phyloP scores from a whole-genome alignment of 2,113 vertebrate species.

The Notechis scutatus region DNA sequence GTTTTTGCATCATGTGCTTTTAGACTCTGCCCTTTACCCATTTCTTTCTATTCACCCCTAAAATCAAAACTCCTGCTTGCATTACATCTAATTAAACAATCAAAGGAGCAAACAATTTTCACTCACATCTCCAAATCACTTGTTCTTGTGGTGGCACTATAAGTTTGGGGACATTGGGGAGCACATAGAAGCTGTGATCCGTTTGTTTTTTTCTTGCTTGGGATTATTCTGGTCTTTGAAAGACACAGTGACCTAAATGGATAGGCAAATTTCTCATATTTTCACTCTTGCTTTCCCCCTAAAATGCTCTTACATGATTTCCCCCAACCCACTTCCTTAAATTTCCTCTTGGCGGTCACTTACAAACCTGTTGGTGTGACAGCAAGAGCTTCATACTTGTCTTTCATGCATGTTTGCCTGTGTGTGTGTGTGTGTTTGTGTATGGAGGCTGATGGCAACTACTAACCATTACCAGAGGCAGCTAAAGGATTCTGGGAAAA shows the following conservation, averaged over 20 bases:
- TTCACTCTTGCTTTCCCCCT: constrained; percentile 7
- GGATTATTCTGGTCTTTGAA: constrained; percentile 40
- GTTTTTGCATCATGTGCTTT: constrained; percentile 81
- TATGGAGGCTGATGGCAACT: constrained; percentile 28
- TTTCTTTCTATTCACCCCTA: constrained; percentile 41
- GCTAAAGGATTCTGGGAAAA: constrained; percentile 35
- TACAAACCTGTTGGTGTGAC: background rate
- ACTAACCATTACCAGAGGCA: constrained; percentile 44
- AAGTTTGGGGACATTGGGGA: constrained; percentile 24
- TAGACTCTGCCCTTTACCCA: constrained; percentile 47
- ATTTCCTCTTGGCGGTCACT: background rate
- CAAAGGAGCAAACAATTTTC: background rate
- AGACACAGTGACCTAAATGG: constrained; percentile 8
- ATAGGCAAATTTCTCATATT: background rate
- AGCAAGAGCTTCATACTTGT: constrained; percentile 40
- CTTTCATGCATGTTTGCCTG: constrained; percentile 19
- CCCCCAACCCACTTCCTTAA: constrained; percentile 29
- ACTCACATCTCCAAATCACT: constrained; percentile 15
- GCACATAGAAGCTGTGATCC: constrained; percentile 44
- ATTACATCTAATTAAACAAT: background rate
- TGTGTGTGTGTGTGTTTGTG: background rate
- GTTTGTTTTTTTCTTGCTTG: constrained; percentile 33
- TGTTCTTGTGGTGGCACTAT: constrained; percentile 53
- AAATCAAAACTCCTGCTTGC: constrained; percentile 44
- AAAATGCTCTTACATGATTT: constrained; percentile 19